Evolutionary conservation across 2,888 invertebrate genomes (phyloP).

Genomic region (Nomada fucata): DNA sequence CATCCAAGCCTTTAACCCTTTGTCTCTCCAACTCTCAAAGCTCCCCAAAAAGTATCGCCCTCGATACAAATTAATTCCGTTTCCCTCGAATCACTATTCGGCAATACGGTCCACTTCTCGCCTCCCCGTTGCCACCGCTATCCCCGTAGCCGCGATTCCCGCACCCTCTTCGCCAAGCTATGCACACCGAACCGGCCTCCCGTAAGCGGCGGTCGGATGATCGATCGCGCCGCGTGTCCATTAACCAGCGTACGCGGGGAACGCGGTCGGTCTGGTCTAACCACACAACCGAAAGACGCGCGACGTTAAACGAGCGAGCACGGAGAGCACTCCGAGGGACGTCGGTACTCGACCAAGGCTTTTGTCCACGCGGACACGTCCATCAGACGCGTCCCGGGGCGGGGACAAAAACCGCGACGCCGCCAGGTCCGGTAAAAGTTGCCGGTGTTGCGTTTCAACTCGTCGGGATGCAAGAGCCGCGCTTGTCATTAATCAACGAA

Average conservation of each 20-base stretch:
- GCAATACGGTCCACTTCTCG: neutral
- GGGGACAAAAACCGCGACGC: slow-evolving; percentile 59
- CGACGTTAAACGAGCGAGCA: slow-evolving; percentile 59
- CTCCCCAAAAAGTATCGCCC: neutral
- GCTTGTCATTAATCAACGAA: slow-evolving; percentile 77
- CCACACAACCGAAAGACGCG: slow-evolving; percentile 52
- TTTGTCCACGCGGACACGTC: slow-evolving; percentile 59
- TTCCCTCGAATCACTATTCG: neutral
- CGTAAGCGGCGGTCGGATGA: slow-evolving; percentile 30
- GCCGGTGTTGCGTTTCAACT: slow-evolving; percentile 67
- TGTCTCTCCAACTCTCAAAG: no score
- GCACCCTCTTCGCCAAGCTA: neutral
- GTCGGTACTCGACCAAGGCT: slow-evolving; percentile 30
- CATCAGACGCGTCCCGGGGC: slow-evolving; percentile 43
- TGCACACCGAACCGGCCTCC: neutral
- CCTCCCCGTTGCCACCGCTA: slow-evolving; percentile 17
- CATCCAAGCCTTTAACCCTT: no score
- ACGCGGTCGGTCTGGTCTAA: slow-evolving; percentile 45
- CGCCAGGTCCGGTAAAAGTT: slow-evolving; percentile 35
- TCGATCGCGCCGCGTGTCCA: slow-evolving; percentile 58
- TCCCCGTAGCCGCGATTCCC: slow-evolving; percentile 4
- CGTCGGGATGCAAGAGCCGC: slow-evolving; percentile 61
- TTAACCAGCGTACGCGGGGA: slow-evolving; percentile 35
- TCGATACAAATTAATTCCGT: neutral
- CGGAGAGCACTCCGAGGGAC: slow-evolving; percentile 41